phyloP scores from a whole-genome alignment of 2,113 vertebrate genomes.

The Columba janthina region DNA sequence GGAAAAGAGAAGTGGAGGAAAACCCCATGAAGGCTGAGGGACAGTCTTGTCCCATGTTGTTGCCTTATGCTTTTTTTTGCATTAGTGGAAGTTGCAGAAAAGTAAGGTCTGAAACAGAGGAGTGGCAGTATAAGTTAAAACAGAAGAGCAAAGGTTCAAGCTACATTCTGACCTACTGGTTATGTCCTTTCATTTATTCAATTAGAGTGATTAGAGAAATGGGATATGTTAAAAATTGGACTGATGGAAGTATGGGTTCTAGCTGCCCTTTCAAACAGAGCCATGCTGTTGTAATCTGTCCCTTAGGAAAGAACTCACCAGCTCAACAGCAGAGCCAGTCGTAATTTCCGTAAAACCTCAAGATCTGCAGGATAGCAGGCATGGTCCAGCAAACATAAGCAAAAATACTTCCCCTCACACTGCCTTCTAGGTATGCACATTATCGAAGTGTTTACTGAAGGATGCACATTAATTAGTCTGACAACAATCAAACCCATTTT shows the following conservation, averaged over 20 bases:
- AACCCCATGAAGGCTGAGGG: background rate
- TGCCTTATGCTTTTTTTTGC: background rate
- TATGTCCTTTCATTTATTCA: background rate
- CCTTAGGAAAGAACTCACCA: background rate
- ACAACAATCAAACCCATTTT: background rate
- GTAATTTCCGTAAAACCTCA: background rate
- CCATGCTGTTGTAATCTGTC: background rate
- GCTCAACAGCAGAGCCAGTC: background rate
- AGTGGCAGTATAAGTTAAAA: background rate
- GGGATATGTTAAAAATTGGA: background rate
- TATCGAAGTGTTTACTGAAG: constrained; percentile 1
- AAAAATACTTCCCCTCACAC: background rate
- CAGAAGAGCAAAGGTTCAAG: background rate
- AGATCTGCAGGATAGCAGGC: background rate
- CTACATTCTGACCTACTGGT: background rate
- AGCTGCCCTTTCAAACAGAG: background rate
- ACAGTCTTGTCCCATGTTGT: background rate
- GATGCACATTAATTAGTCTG: constrained; percentile 9
- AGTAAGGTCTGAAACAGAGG: background rate
- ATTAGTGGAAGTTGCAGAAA: background rate
- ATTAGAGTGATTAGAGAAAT: background rate
- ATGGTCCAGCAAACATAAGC: background rate
- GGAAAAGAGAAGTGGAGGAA: background rate
- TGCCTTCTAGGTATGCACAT: background rate
- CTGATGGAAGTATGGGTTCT: background rate